Percentiles rank a stretch among this genome's conserved stretches.
Conservation (phyloP, 92 coral and sea anemone species). For the Galaxea fascicularis region DNA sequence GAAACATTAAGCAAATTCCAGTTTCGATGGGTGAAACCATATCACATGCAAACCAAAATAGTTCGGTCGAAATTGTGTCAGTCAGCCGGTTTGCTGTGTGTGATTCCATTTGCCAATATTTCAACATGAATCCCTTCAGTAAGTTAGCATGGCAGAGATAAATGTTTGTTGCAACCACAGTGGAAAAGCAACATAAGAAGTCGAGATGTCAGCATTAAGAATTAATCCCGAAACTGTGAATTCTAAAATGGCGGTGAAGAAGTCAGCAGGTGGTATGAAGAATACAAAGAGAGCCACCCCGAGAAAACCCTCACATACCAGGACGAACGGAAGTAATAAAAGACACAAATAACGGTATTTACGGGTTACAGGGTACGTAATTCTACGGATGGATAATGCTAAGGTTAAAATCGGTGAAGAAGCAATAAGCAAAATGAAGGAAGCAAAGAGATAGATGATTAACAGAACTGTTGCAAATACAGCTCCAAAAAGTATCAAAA, state of each 20-base stretch:
- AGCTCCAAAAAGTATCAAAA: neutral
- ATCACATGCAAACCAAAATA: constrained; percentile 20
- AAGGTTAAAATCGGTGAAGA: neutral
- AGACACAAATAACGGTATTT: neutral
- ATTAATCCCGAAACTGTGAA: constrained; percentile 23
- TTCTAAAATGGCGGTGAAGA: neutral
- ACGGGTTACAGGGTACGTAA: neutral
- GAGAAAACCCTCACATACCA: too few relatives aligned
- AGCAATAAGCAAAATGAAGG: neutral
- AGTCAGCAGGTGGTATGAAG: neutral
- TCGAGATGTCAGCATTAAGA: constrained; percentile 3
- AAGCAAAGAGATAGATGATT: neutral
- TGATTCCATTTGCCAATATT: constrained; percentile 20
- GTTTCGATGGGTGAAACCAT: neutral
- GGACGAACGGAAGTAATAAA: fast-evolving
- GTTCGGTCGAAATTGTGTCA: constrained; percentile 13
- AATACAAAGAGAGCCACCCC: too few relatives aligned
- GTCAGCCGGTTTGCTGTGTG: neutral
- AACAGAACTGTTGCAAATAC: neutral
- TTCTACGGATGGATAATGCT: too few relatives aligned
- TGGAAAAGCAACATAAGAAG: neutral
- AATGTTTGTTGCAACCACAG: neutral
- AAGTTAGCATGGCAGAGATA: neutral
- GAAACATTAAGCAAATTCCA: neutral
- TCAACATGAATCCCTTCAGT: neutral